Percentiles rank a stretch among this genome's conserved stretches.
Conservation (phyloP, 2,888 invertebrate genomes). For the Parnassius smintheus region DNA sequence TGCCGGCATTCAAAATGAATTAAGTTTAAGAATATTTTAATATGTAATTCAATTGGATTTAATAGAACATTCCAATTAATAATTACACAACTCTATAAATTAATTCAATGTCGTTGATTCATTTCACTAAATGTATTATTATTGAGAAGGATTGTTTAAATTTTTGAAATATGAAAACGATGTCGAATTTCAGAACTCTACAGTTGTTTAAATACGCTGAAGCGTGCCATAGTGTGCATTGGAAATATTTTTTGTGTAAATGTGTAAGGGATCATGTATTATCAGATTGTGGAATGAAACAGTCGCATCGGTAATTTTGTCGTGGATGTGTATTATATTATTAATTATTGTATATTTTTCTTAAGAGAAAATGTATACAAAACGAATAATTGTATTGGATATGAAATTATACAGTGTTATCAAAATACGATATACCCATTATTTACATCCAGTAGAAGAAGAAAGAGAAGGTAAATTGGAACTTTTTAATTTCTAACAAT, state of each 20-base stretch:
- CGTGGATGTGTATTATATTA: not conserved
- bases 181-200: slow-evolving; percentile 48
- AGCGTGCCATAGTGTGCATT: slow-evolving; percentile 56
- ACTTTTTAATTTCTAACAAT: not conserved
- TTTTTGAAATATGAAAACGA: slow-evolving; percentile 31
- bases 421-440: slow-evolving; percentile 64
- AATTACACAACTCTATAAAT: not conserved
- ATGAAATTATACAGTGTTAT: slow-evolving; percentile 61
- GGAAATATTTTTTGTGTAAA: slow-evolving; percentile 38
- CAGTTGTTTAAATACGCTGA: slow-evolving; percentile 66
- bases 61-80: not conserved
- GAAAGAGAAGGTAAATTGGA: slow-evolving; percentile 58
- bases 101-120: slow-evolving; percentile 10
- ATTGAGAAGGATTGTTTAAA: slow-evolving; percentile 39
- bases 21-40: no score
- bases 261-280: slow-evolving; percentile 17
- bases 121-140: slow-evolving; percentile 45
- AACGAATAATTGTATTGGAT: slow-evolving; percentile 57
- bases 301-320: slow-evolving; percentile 1
- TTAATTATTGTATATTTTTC: not conserved
- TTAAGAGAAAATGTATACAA: slow-evolving; percentile 49
- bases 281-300: slow-evolving; percentile 2
- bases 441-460: slow-evolving; percentile 64
- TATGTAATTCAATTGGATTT: not conserved
- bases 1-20: no score